Evolutionary conservation across 2,113 vertebrate genomes (phyloP), one percentile per base, ranked within the genome.

Genomic region (Thymallus thymallus): DNA sequence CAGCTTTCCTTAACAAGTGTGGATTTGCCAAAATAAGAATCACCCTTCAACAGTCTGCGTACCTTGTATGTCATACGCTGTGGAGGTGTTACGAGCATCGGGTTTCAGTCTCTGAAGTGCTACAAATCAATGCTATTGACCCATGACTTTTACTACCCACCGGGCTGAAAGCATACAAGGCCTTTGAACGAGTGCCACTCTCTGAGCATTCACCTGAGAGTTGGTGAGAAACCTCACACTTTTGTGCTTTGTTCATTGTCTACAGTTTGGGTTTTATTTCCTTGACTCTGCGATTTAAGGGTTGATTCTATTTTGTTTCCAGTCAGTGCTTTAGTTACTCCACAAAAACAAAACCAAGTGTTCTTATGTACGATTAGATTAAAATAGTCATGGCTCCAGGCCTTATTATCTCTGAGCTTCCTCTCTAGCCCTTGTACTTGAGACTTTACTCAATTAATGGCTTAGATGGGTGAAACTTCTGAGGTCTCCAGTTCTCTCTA

Each of bases 91-190:
- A 72, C 56, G 76, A 58, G 83, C 76, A 76, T 83, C 45, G 79
- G 71, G 64, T 84, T 82, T 82, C 72, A 72, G 70, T 29, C 72
- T 67, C 64, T 72, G 70, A 79, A 72, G 74, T 75, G 71, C 75
- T 79, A 76, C 76, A 84, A 75, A 84, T 82, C 80, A 75, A 69
- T 81, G 70, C 12, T 71, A 79, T 84, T 80, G 78, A 84, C 84
- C 80, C 70, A 63, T 81, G 80, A 82, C 84, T 84, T 84, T 79
- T 81, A 85, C 71, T 82, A 73, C 73, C 74, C 55, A 62, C 80
- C 68, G 78, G 81, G 84, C 60, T 67, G 68, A 73, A 77, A 51
- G 83, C 78, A 77, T 79, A 71, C 74, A 79, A 30, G 69, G 30
- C 76, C 72, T 76, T 84, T 82, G 75, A 72, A 73, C 32, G 35